These are phyloP conservation scores for Recurvirostra avosetta DNA, from an alignment of 2,113 vertebrate species.

Conservation along the genomic window DNA sequence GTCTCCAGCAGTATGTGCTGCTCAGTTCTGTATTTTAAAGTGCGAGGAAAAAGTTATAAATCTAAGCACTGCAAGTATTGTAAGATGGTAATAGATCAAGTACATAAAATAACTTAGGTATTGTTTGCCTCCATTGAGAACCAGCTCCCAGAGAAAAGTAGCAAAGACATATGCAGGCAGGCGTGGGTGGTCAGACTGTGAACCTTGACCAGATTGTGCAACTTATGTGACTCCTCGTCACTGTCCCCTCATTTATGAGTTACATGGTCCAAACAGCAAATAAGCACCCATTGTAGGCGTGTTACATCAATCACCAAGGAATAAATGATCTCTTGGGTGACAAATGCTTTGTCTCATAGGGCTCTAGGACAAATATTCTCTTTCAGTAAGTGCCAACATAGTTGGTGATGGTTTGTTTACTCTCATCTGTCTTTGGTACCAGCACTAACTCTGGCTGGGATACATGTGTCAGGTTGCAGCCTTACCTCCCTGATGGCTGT, in stretches of 20 bases:
- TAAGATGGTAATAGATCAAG: neutral
- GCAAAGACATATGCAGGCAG: neutral
- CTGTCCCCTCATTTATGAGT: neutral
- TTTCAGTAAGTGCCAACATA: neutral
- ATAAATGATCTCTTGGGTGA: neutral
- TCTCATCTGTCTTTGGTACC: neutral
- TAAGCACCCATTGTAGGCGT: neutral
- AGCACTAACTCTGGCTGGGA: neutral
- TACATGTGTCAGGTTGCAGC: neutral
- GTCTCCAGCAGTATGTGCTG: neutral
- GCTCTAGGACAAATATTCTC: neutral
- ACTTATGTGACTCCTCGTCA: neutral
- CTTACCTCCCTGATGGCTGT: neutral
- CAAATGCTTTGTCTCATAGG: neutral
- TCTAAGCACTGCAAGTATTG: neutral
- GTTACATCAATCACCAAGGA: neutral
- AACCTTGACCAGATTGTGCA: neutral
- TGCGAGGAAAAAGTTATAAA: neutral
- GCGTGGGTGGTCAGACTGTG: neutral
- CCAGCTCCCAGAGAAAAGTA: neutral
- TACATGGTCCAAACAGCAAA: neutral
- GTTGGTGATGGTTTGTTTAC: neutral
- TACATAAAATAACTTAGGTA: neutral
- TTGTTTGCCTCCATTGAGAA: neutral
- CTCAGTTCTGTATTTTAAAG: neutral